Conservation (phyloP, 1,140 invertebrate genomes). For the Cepaea nemoralis region DNA sequence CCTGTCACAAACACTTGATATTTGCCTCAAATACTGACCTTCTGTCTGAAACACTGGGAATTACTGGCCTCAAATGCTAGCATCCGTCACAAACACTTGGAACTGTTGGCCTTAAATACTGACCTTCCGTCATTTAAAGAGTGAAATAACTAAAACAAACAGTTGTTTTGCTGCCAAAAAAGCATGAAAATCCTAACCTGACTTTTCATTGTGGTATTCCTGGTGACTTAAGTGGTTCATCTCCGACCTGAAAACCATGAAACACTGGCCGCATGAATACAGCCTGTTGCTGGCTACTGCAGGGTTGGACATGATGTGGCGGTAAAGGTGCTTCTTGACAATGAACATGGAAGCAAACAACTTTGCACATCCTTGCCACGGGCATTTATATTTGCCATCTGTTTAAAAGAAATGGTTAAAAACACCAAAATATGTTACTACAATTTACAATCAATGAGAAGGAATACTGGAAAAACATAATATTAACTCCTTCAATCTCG, state of each 20-base stretch:
- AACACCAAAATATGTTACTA: too few relatives aligned
- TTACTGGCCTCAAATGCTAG: too few relatives aligned
- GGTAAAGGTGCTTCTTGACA: slow-evolving; percentile 27
- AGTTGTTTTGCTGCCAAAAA: too few relatives aligned
- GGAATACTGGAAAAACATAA: background rate
- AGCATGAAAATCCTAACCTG: slow-evolving; percentile 23
- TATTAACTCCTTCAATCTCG: too few relatives aligned
- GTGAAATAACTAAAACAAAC: too few relatives aligned
- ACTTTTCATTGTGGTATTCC: slow-evolving; percentile 33
- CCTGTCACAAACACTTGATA: too few relatives aligned
- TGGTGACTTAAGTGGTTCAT: slow-evolving; percentile 23
- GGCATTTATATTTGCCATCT: slow-evolving; percentile 36
- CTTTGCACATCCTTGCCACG: slow-evolving; percentile 26
- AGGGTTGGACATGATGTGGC: slow-evolving; percentile 15
- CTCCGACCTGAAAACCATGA: slow-evolving; percentile 20
- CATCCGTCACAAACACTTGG: too few relatives aligned
- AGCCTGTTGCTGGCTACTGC: background rate
- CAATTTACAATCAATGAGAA: background rate
- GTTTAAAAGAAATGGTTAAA: background rate
- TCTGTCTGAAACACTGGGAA: too few relatives aligned
- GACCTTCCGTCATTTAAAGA: too few relatives aligned
- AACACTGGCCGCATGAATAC: slow-evolving; percentile 24
- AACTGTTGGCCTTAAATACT: too few relatives aligned
- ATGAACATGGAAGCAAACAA: slow-evolving; percentile 19
- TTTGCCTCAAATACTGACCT: too few relatives aligned